A percentile compares a stretch with the other conserved stretches of the same genome.
phyloP scores from a whole-genome alignment of 2,113 vertebrate species.

The Odobenus rosmarus region DNA sequence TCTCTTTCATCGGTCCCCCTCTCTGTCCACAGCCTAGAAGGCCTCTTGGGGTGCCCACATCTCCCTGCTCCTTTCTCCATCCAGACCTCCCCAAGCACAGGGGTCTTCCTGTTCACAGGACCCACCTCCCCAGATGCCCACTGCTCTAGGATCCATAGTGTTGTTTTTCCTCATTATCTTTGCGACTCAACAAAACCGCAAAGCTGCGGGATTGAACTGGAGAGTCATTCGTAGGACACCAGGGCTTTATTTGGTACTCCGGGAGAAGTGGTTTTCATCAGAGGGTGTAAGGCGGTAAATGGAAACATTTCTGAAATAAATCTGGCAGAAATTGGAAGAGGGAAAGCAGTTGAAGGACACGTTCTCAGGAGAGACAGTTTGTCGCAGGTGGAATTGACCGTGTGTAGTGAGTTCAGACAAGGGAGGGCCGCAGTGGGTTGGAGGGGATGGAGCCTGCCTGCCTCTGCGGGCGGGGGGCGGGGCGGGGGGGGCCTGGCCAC shows the following conservation, averaged over 20 bases:
- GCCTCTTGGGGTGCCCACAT: background rate
- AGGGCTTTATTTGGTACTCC: background rate
- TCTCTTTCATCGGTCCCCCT: background rate
- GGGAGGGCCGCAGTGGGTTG: accelerated
- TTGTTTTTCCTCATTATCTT: background rate
- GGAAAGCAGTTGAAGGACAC: background rate
- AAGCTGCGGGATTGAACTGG: background rate
- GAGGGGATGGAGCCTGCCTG: background rate
- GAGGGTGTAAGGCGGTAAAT: background rate
- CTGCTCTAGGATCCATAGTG: background rate
- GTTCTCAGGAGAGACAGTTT: background rate
- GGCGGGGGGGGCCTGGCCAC: accelerated
- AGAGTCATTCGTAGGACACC: background rate
- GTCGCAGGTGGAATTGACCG: background rate
- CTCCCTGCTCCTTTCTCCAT: background rate
- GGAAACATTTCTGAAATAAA: constrained; percentile 49
- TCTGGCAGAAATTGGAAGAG: background rate
- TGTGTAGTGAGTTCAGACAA: background rate
- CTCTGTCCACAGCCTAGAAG: background rate
- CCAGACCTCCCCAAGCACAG: background rate
- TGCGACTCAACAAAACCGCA: background rate
- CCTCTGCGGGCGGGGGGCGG: accelerated
- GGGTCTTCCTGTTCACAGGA: background rate
- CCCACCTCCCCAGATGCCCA: background rate
- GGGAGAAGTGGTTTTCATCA: constrained; percentile 26